These are phyloP conservation scores for Darevskia nairensis DNA, from an alignment of 2,797 vertebrate genomes.

Conservation along the genomic window DNA sequence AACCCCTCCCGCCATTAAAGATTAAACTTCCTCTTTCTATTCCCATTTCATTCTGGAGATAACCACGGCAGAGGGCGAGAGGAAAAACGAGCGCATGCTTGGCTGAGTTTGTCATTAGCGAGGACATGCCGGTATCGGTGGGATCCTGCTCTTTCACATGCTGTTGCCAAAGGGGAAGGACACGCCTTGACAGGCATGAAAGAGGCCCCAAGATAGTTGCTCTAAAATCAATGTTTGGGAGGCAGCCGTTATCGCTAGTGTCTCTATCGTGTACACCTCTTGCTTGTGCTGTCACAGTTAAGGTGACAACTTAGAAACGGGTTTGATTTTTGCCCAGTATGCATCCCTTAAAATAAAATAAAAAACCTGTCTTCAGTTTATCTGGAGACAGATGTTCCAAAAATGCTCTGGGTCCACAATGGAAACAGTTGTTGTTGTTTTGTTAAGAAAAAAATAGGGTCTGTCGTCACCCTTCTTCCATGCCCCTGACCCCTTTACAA, in stretches of 20 bases:
- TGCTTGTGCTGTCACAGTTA: not conserved
- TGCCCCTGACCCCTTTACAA: no score
- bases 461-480: no score
- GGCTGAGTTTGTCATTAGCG: slow-evolving; percentile 50
- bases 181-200: slow-evolving; percentile 10
- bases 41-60: slow-evolving; percentile 41
- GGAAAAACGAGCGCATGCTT: slow-evolving; percentile 38
- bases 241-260: not conserved
- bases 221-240: not conserved
- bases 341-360: not conserved
- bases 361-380: not conserved
- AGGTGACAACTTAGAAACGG: not conserved
- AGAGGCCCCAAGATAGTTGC: not conserved
- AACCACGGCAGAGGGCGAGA: not conserved
- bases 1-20: slow-evolving; percentile 13
- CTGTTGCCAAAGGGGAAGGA: slow-evolving; percentile 49
- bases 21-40: slow-evolving; percentile 36
- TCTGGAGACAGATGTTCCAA: not conserved
- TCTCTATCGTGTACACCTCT: not conserved
- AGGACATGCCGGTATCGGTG: slow-evolving; percentile 38
- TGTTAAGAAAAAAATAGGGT: no score
- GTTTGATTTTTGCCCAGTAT: not conserved
- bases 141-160: slow-evolving; percentile 24
- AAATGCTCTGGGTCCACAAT: not conserved
- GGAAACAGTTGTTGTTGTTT: not conserved